These are phyloP conservation scores for Meandrusa payeni DNA, from an alignment of 2,888 invertebrate species.

Conservation along the genomic window DNA sequence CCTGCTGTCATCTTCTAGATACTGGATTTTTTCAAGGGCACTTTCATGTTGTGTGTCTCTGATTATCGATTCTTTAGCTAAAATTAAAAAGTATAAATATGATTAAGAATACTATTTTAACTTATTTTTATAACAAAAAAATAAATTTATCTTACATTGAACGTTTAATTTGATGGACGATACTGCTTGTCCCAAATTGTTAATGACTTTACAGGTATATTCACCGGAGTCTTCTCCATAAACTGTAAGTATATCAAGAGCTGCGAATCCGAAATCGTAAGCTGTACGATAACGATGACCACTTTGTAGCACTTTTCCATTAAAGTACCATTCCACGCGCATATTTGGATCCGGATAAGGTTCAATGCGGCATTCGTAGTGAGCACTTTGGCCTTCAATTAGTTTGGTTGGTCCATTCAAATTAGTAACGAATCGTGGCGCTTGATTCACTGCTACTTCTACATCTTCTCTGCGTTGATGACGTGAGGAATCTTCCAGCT, in stretches of 20 bases:
- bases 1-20: constrained; percentile 92
- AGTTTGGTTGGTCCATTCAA: constrained; percentile 92
- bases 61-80: constrained; percentile 91
- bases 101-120: neutral
- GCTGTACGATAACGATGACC: constrained; percentile 96
- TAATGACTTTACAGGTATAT: constrained; percentile 93
- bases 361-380: constrained; percentile 95
- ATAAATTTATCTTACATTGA: constrained; percentile 82
- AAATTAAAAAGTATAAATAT: constrained; percentile 36
- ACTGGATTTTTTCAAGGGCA: constrained; percentile 94
- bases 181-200: constrained; percentile 90
- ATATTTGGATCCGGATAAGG: constrained; percentile 94
- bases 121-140: neutral
- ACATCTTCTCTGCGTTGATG: constrained; percentile 91
- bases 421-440: constrained; percentile 92
- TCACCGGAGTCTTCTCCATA: constrained; percentile 97
- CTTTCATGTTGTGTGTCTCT: constrained; percentile 96
- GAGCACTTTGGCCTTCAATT: constrained; percentile 93
- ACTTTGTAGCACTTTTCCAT: constrained; percentile 92
- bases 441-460: constrained; percentile 89
- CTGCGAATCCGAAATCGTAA: constrained; percentile 98
- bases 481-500: constrained; percentile 90
- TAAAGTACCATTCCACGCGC: constrained; percentile 96
- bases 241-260: constrained; percentile 95
- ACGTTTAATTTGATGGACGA: constrained; percentile 91